Base-by-base conservation (phyloP, 2,888 invertebrate genomes). In the Drosophila basisetae region DNA sequence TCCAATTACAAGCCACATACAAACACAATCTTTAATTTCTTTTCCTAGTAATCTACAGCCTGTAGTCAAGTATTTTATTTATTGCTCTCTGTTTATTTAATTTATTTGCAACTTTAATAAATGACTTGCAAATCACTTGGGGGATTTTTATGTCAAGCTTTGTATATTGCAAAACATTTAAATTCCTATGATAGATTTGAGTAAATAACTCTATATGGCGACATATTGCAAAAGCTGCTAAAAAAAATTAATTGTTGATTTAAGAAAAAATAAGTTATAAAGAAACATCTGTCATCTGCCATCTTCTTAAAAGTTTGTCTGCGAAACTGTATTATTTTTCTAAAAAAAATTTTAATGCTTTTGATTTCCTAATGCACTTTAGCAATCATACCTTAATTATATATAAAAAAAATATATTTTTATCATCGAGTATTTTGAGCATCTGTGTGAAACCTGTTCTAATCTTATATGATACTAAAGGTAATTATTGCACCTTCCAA, bases 91-190 rank as follows among this genome's bases (percentile, higher is more conserved):
- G 35, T 43, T 66, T 73, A 74, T 56, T 59, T 73, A 41, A 52
- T 47, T 66, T 59, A 60, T 66, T 68, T 56, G 74, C 59, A 66
- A 55, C 53, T 69, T 79, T 66, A 56, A 79, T 69, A 69, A 75
- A 79, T 79, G 75, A 75, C 70, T 74, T 79, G 79, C 77, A 66
- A 66, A 74, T 74, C 53, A 37, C 47, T 37, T 22, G 7, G 37
- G 59, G 52, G 43, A 10, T 30, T 53, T 56, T 54, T 35, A 49
- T 13, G 37, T 39, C 11, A 28, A 43, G 9, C 10, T 28, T 31
- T 52, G 22, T 13, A 18, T 41, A 22, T 22, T 49, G 59, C 43
- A 50, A 37, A 37, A 5, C 13, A 25, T 16, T 31, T 7, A 30
- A 58, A 39, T 61, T 33, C 52, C 4, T 5, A 11, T 47, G 35